Percentiles rank a stretch among this genome's conserved stretches.
Conservation (phyloP, 1,140 invertebrate species). For the Bombyx mandarina region DNA sequence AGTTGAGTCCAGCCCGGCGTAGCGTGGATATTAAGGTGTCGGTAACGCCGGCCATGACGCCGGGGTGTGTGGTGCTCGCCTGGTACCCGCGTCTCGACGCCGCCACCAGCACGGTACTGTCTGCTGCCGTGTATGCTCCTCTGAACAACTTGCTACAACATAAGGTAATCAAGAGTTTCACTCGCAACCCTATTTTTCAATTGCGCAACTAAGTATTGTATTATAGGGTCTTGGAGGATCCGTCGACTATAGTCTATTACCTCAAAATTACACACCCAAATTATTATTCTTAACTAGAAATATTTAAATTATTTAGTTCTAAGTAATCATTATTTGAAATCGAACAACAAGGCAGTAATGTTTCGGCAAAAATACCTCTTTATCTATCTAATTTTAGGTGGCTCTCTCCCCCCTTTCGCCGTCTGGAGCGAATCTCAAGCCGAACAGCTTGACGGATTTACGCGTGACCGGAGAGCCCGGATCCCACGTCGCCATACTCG, state of each 20-base stretch:
- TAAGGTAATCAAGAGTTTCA: conserved; percentile 21
- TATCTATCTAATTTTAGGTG: conserved; percentile 19
- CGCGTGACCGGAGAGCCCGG: conserved; percentile 36
- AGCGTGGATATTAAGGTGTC: conserved; percentile 43
- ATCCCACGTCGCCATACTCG: conserved; percentile 36
- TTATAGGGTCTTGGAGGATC: neutral
- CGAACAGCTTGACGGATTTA: conserved; percentile 47
- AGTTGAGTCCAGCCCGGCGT: conserved; percentile 41
- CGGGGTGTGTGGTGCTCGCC: conserved; percentile 42
- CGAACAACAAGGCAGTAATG: neutral
- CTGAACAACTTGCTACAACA: conserved; percentile 36
- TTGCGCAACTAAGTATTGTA: too few relatives aligned
- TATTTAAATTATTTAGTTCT: neutral
- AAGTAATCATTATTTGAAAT: neutral
- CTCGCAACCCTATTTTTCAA: neutral
- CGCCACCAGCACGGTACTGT: conserved; percentile 22
- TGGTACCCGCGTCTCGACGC: conserved; percentile 45
- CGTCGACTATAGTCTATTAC: too few relatives aligned
- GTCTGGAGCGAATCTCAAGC: conserved; percentile 24
- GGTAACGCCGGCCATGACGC: conserved; percentile 31
- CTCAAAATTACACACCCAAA: neutral
- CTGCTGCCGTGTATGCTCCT: conserved; percentile 41
- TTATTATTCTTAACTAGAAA: too few relatives aligned
- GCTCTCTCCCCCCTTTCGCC: conserved; percentile 30
- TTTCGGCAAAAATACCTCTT: neutral